phyloP scores from a whole-genome alignment of 2,113 vertebrate genomes.

The Phylloscopus trochilus region DNA sequence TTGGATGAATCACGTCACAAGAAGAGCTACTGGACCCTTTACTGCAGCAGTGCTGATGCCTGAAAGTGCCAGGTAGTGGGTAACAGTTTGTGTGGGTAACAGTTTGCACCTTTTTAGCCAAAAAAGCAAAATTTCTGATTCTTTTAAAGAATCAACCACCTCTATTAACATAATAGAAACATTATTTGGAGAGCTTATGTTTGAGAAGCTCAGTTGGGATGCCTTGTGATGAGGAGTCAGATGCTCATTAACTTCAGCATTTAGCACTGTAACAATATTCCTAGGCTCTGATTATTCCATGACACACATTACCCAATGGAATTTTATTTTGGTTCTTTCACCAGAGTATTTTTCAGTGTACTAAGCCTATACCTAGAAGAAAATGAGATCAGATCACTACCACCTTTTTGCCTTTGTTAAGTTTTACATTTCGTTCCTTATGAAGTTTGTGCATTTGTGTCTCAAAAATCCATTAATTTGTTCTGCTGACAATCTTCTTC shows the following conservation, averaged over 20 bases:
- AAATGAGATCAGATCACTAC: neutral
- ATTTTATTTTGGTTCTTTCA: neutral
- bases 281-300: neutral
- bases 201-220: neutral
- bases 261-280: neutral
- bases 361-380: neutral
- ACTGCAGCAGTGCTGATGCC: neutral
- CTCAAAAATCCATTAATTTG: neutral
- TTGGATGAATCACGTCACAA: neutral
- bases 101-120: neutral
- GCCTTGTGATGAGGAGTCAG: neutral
- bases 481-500: neutral
- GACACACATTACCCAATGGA: neutral
- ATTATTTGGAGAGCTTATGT: neutral
- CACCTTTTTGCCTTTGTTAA: neutral
- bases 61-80: neutral
- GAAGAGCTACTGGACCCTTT: neutral
- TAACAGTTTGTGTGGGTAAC: neutral
- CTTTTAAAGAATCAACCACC: neutral
- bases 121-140: neutral
- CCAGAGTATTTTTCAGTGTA: neutral
- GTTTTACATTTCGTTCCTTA: neutral
- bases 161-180: neutral
- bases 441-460: neutral
- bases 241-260: neutral